phyloP scores from a whole-genome alignment of 2,797 vertebrate species.

The Falco columbarius region DNA sequence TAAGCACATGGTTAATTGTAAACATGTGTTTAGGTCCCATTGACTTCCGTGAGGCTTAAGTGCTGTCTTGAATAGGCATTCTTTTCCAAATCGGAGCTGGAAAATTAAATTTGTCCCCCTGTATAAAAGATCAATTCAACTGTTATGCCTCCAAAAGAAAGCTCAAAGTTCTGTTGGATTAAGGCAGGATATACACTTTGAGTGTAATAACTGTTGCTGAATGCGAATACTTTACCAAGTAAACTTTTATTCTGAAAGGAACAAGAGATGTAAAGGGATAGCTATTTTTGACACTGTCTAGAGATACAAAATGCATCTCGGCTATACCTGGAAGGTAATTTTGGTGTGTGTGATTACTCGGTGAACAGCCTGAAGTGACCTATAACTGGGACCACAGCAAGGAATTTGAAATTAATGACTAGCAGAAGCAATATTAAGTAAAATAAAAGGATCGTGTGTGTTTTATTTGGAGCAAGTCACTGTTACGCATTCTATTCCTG shows the following conservation, averaged over 20 bases:
- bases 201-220: background rate
- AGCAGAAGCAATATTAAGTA: constrained; percentile 32
- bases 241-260: background rate
- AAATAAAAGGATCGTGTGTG: constrained; percentile 34
- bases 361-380: constrained; percentile 34
- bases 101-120: constrained; percentile 53
- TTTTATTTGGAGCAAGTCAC: constrained; percentile 23
- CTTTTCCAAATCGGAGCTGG: background rate
- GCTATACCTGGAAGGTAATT: background rate
- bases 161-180: background rate
- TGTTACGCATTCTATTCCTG: background rate
- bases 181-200: background rate
- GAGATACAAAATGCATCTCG: background rate
- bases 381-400: constrained; percentile 24
- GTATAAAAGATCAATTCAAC: constrained; percentile 33
- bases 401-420: constrained; percentile 51
- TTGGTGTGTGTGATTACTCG: background rate
- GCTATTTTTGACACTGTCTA: background rate
- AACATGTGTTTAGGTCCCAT: constrained; percentile 48
- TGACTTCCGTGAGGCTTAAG: constrained; percentile 12
- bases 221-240: background rate
- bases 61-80: constrained; percentile 26
- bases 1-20: constrained; percentile 51
- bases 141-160: background rate
- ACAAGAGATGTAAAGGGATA: background rate